These are phyloP conservation scores for Prietella phreatophila DNA, from an alignment of 2,113 vertebrate species.

Conservation along the genomic window DNA sequence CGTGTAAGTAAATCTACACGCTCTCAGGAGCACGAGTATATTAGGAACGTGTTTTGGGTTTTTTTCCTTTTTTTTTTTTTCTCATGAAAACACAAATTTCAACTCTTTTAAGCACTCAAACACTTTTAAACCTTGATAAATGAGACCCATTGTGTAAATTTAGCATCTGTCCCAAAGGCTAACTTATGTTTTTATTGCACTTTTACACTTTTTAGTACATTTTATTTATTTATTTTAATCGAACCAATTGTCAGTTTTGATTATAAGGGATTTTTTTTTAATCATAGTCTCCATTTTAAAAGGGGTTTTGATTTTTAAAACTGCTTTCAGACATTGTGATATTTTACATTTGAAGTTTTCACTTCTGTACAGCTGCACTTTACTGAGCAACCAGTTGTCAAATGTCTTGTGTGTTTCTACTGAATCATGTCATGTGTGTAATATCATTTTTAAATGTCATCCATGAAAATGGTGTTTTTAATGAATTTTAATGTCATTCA, in stretches of 20 bases:
- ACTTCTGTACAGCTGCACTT: not conserved
- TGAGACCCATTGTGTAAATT: not conserved
- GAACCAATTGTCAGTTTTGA: not conserved
- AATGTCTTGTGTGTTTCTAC: not conserved
- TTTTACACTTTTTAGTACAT: not conserved
- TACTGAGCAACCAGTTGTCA: not conserved
- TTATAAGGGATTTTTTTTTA: not conserved
- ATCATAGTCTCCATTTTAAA: not conserved
- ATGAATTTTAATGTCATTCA: constrained; percentile 5
- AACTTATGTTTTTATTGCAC: not conserved
- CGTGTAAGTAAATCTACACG: not conserved
- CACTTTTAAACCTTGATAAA: not conserved
- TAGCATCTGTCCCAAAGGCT: not conserved
- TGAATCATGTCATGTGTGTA: not conserved
- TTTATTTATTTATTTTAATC: not conserved
- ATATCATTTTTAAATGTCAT: not conserved
- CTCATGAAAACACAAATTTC: not conserved
- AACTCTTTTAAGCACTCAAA: not conserved
- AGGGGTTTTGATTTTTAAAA: not conserved
- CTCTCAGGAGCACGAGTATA: not conserved
- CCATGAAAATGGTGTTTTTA: not conserved
- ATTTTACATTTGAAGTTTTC: not conserved
- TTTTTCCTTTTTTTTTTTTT: too few relatives aligned
- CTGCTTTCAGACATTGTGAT: not conserved
- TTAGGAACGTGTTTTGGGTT: not conserved